phyloP scores from a whole-genome alignment of 1,140 invertebrate species.

The Mya arenaria region DNA sequence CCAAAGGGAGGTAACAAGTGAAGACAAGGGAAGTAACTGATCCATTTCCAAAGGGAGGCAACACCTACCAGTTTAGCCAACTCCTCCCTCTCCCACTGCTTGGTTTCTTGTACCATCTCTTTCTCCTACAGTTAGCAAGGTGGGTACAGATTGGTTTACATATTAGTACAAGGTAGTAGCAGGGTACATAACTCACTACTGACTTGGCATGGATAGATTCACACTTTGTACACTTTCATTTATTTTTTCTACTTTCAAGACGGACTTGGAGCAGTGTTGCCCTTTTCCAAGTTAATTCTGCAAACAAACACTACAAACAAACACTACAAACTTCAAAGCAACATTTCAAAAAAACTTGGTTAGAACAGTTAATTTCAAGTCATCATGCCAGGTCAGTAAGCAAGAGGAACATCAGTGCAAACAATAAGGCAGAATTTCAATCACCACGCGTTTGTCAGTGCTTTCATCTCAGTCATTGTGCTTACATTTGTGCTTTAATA shows the following conservation, averaged over 20 bases:
- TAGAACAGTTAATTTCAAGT: too few species aligned
- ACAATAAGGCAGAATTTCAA: not conserved
- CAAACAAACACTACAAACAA: not conserved
- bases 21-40: too few species aligned
- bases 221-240: not conserved
- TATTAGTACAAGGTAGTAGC: not conserved
- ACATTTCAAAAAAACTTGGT: too few species aligned
- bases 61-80: slow-evolving; percentile 59
- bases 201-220: not conserved
- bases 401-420: too few species aligned
- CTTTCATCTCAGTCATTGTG: too few species aligned
- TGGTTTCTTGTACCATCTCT: slow-evolving; percentile 88
- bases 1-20: too few species aligned
- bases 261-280: not conserved
- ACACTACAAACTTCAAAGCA: too few species aligned
- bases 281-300: not conserved
- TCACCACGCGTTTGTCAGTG: too few species aligned
- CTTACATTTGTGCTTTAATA: not conserved
- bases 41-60: not conserved
- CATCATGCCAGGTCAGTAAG: too few species aligned
- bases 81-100: slow-evolving; percentile 89
- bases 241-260: not conserved
- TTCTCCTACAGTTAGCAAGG: slow-evolving; percentile 84
- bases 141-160: not conserved
- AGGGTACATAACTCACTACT: not conserved